Base-by-base conservation (phyloP, 2,888 invertebrate species). In the Bhutanitis thaidina region DNA sequence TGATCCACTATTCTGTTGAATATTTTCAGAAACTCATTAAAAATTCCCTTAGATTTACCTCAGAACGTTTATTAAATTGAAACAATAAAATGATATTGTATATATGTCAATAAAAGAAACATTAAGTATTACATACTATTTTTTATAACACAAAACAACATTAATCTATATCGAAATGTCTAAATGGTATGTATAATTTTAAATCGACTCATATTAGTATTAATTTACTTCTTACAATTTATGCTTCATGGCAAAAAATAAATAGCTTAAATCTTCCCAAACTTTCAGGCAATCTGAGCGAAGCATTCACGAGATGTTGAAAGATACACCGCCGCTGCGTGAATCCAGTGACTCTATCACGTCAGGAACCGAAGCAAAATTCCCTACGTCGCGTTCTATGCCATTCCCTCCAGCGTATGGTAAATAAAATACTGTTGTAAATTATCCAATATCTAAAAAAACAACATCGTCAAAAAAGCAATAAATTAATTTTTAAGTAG, bases 271-370 rank as follows among this genome's bases (percentile, higher is more conserved):
- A 12, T 12, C 1, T 13, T 7, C 12, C 3, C 7, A 1, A 5
- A 7, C 12, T 34, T 34, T 34, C 71, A 90, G 88, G 90, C 88
- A 83, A 67, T 90, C 85, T 25, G 94, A 94, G 74, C 90, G 93
- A 61, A 94, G 94, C 75, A 95, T 96, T 73, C 95, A 96, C 76
- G 95, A 96, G 88, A 95, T 95, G 95, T 80, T 96, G 54, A 95
- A 95, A 77, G 95, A 96, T 69, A 93, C 95, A 38, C 94, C 95
- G 43, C 92, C 94, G 32, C 91, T 94, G 69, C 94, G 94, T 59
- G 94, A 94, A 67, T 94, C 93, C 59, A 94, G 92, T 63, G 93
- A 92, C 69, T 93, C 94, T 30, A 93, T 94, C 60, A 94, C 94
- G 59, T 93, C 94, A 10, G 94, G 94, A 53, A 93, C 94, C 8